phyloP scores from a whole-genome alignment of 2,888 invertebrate species.

The Heliconius hortense region DNA sequence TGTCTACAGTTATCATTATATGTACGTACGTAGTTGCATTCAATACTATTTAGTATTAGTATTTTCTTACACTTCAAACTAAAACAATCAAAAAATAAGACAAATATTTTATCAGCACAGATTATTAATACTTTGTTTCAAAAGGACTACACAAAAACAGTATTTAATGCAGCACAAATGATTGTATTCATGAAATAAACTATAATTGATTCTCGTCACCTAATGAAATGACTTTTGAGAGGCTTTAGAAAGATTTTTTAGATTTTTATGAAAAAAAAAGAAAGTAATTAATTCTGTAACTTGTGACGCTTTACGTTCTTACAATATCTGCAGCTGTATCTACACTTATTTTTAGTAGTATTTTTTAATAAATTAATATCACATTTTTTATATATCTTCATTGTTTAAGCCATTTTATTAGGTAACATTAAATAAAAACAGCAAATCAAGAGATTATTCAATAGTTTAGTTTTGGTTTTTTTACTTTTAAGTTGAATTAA shows the following conservation, averaged over 20 bases:
- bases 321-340: not conserved
- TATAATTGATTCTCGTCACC: conserved; percentile 14
- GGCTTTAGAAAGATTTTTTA: conserved; percentile 8
- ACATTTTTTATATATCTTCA: not conserved
- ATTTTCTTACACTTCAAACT: conserved; percentile 25
- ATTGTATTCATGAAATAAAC: not conserved
- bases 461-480: not conserved
- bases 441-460: not conserved
- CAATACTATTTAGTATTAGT: conserved; percentile 44
- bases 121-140: not conserved
- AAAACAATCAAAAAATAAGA: not conserved
- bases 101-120: conserved; percentile 2
- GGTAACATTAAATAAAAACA: conserved; percentile 16
- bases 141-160: not conserved
- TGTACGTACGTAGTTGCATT: conserved; percentile 59
- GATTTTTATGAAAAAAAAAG: not conserved
- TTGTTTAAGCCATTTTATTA: conserved; percentile 17
- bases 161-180: conserved; percentile 19
- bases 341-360: not conserved
- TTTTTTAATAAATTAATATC: not conserved
- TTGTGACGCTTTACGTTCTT: not conserved
- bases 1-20: conserved; percentile 53
- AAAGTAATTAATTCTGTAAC: not conserved
- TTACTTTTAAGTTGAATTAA: not conserved
- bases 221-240: conserved; percentile 21